A percentile compares a stretch with the other conserved stretches of the same genome.
Conservation (phyloP, 2,797 vertebrate genomes). For the Anomalospiza imberbis region DNA sequence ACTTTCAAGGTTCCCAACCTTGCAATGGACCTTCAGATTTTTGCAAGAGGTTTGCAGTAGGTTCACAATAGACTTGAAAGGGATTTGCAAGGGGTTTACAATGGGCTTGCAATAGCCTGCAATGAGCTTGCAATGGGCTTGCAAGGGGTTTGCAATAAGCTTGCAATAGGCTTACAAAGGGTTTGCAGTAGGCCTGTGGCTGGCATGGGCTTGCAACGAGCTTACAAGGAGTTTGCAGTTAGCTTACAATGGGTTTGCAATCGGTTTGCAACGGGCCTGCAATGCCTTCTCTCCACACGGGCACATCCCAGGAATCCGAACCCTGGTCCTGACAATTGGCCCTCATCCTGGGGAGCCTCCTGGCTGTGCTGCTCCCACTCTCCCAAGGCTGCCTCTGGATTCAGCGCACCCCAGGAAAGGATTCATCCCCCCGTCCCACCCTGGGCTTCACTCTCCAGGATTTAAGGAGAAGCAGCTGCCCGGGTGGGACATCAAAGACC, state of each 20-base stretch:
- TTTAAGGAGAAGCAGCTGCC: neutral
- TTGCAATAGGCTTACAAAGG: neutral
- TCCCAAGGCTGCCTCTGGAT: neutral
- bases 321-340: neutral
- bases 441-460: fast-evolving
- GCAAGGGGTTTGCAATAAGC: neutral
- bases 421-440: neutral
- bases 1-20: neutral
- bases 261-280: neutral
- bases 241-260: too few species aligned
- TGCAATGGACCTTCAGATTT: neutral
- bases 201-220: too few species aligned
- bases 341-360: neutral
- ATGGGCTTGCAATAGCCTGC: fast-evolving
- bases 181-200: neutral
- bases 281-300: fast-evolving
- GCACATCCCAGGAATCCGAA: neutral
- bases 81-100: neutral
- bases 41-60: neutral
- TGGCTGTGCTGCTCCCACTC: fast-evolving
- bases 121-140: fast-evolving
- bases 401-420: neutral
- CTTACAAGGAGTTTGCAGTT: neutral
- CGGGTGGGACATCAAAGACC: neutral
- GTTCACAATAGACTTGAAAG: neutral